Percentiles rank a stretch among this genome's conserved stretches.
Evolutionary conservation across 2,888 invertebrate genomes (phyloP).

Genomic region (Pandemis cinnamomeana): DNA sequence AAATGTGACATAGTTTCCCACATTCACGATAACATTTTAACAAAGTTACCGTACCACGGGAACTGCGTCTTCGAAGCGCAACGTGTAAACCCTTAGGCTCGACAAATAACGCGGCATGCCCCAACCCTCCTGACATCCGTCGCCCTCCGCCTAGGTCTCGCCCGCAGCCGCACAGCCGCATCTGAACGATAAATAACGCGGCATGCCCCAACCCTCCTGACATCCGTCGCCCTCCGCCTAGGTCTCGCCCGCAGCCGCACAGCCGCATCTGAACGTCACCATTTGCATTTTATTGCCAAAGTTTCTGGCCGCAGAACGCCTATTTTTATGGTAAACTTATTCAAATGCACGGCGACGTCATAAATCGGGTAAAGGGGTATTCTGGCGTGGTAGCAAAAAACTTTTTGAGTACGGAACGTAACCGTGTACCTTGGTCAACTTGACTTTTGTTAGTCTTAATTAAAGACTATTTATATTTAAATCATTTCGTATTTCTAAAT

Average conservation of each 20-base stretch:
- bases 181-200: constrained; percentile 36
- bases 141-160: constrained; percentile 47
- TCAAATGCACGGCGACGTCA: constrained; percentile 79
- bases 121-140: constrained; percentile 18
- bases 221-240: constrained; percentile 38
- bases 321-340: constrained; percentile 83
- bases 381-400: constrained; percentile 66
- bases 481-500: not conserved
- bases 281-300: constrained; percentile 84
- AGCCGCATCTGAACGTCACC: constrained; percentile 52
- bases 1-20: not conserved
- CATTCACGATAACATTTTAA: not conserved
- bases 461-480: not conserved
- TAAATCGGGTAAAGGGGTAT: constrained; percentile 79
- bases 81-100: constrained; percentile 7
- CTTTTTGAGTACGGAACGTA: constrained; percentile 31
- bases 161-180: constrained; percentile 41
- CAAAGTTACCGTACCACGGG: not conserved
- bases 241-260: constrained; percentile 46
- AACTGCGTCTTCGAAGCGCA: constrained; percentile 8
- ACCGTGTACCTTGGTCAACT: constrained; percentile 19
- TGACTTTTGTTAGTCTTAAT: constrained; percentile 4
- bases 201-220: constrained; percentile 18
- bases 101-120: constrained; percentile 22
- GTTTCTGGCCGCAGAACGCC: constrained; percentile 77